Conservation (phyloP, 2,113 vertebrate genomes). For the Nestor notabilis region DNA sequence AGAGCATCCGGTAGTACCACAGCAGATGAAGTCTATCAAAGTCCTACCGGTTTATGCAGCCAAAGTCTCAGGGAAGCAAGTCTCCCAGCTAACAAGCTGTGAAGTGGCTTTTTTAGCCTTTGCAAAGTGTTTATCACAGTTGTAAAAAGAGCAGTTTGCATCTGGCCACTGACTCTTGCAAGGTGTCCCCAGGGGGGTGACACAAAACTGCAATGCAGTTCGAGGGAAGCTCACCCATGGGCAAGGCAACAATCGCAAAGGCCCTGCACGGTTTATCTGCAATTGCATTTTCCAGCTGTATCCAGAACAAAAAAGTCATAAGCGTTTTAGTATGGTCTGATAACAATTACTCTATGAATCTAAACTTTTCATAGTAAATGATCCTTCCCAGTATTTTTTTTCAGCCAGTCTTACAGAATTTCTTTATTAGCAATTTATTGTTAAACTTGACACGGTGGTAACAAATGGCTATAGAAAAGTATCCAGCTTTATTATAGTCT, state of each 20-base stretch:
- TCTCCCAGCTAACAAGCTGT: not conserved
- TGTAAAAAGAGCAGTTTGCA: not conserved
- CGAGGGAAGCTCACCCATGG: not conserved
- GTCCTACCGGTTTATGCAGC: not conserved
- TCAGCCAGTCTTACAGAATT: not conserved
- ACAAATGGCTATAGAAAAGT: not conserved
- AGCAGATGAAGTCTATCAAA: not conserved
- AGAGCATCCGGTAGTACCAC: accelerated
- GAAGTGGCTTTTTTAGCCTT: not conserved
- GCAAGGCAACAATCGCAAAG: not conserved
- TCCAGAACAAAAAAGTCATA: not conserved
- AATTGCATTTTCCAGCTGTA: not conserved
- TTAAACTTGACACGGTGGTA: constrained; percentile 15
- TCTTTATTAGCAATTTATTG: not conserved
- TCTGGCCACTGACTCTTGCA: not conserved
- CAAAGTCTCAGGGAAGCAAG: not conserved
- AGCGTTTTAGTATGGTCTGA: not conserved
- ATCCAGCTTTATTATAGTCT: not conserved
- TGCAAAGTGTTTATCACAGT: not conserved
- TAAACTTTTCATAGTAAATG: not conserved
- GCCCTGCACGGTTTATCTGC: not conserved
- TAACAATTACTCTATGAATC: not conserved
- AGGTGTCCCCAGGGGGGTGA: not conserved
- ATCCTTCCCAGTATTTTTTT: not conserved
- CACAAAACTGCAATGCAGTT: not conserved